These are phyloP conservation scores for Steatocranus sp. DNA, from an alignment of 2,797 vertebrate genomes.

Conservation along the genomic window DNA sequence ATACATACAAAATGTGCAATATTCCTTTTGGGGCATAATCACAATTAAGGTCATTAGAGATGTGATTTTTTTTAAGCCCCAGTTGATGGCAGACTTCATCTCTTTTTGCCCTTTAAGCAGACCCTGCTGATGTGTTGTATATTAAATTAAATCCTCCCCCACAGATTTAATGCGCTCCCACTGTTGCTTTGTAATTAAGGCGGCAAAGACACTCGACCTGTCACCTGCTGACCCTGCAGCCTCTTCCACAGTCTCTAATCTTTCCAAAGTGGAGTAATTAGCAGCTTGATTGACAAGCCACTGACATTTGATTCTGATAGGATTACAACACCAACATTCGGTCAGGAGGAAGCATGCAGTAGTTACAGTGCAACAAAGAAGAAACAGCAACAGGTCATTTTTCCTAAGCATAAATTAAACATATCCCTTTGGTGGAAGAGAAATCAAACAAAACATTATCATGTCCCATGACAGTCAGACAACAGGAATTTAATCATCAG, in stretches of 20 bases:
- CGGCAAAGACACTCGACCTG: neutral
- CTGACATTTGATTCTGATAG: slow-evolving; percentile 57
- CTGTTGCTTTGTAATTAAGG: slow-evolving; percentile 53
- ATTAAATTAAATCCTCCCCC: slow-evolving; percentile 45
- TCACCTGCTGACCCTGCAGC: slow-evolving; percentile 32
- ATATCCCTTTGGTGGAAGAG: neutral
- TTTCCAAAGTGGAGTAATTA: slow-evolving; percentile 54
- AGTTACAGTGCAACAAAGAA: neutral
- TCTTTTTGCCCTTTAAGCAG: neutral
- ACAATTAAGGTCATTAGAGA: neutral
- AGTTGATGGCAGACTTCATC: neutral
- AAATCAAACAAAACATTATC: neutral
- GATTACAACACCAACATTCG: slow-evolving; percentile 34
- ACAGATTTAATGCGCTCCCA: slow-evolving; percentile 37
- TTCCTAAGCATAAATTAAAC: neutral
- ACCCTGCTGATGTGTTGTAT: slow-evolving; percentile 17
- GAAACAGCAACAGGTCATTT: neutral
- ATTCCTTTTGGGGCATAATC: neutral
- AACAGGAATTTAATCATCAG: neutral
- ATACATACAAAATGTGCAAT: neutral
- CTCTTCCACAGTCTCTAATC: slow-evolving; percentile 17
- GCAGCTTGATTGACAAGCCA: slow-evolving; percentile 27
- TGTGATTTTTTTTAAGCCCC: neutral
- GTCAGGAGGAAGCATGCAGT: neutral
- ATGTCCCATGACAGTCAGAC: neutral